phyloP scores from a whole-genome alignment of 2,797 vertebrate genomes.

The Phaenicophaeus curvirostris region DNA sequence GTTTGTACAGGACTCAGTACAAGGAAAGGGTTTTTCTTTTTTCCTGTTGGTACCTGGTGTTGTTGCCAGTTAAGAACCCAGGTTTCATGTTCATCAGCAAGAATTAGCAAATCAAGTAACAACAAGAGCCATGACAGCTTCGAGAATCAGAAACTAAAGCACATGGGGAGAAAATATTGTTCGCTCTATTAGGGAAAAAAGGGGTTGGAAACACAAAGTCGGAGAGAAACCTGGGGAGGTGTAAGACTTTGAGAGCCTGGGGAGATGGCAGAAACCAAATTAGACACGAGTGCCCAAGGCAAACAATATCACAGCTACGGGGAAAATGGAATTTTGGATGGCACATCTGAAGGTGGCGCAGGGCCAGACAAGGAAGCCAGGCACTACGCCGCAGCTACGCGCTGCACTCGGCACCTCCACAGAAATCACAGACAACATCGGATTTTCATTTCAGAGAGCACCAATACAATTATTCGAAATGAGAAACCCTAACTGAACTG shows the following conservation, averaged over 20 bases:
- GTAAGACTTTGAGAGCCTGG: background rate
- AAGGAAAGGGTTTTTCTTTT: background rate
- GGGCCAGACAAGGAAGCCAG: background rate
- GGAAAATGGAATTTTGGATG: background rate
- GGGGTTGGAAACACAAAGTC: background rate
- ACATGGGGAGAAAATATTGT: background rate
- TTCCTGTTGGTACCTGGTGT: background rate
- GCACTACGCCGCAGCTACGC: background rate
- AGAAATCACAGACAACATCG: background rate
- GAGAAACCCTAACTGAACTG: background rate
- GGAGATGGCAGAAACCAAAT: background rate
- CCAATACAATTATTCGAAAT: rapidly evolving
- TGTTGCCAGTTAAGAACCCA: background rate
- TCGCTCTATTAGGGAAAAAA: background rate
- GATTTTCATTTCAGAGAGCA: background rate
- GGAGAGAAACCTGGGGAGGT: background rate
- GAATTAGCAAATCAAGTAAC: background rate
- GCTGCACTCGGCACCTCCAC: background rate
- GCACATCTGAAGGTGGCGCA: background rate
- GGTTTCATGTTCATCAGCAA: background rate
- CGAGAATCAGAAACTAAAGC: background rate
- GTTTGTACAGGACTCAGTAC: background rate
- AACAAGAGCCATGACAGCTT: background rate
- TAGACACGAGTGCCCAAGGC: background rate
- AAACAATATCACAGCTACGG: background rate